Conservation (phyloP, 2,888 invertebrate species). For the Drosophila mettleri region DNA sequence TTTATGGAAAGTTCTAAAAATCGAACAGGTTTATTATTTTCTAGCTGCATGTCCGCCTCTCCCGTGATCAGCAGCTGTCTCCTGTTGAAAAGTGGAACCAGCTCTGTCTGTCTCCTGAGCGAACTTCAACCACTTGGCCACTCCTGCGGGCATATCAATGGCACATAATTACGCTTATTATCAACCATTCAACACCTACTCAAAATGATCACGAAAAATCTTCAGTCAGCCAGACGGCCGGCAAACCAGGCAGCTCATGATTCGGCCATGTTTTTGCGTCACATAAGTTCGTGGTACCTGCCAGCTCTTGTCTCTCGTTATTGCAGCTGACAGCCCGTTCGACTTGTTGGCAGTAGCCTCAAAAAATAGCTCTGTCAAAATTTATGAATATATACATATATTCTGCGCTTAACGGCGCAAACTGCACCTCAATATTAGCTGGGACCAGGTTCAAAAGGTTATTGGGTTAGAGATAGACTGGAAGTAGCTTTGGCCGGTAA, state of each 20-base stretch:
- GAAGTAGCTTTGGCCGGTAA: constrained; percentile 57
- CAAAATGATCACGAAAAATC: constrained; percentile 49
- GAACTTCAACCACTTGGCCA: constrained; percentile 39
- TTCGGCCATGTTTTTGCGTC: constrained; percentile 25
- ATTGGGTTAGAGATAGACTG: constrained; percentile 61
- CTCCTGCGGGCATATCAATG: constrained; percentile 65
- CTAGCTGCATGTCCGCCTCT: constrained; percentile 6
- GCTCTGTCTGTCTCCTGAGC: background rate
- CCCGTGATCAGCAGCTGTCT: background rate
- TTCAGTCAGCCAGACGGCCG: constrained; percentile 8
- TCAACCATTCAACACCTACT: constrained; percentile 82
- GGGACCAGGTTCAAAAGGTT: constrained; percentile 65
- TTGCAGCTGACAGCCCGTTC: constrained; percentile 36
- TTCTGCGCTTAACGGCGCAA: constrained; percentile 47
- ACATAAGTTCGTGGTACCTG: constrained; percentile 53
- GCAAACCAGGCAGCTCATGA: constrained; percentile 7
- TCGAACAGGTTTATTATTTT: constrained; percentile 35
- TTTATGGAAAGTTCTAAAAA: constrained; percentile 8
- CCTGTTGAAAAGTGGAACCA: background rate
- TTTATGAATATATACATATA: constrained; percentile 59
- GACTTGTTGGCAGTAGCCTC: constrained; percentile 53
- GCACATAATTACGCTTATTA: constrained; percentile 79
- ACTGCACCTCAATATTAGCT: constrained; percentile 26
- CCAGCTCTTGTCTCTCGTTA: constrained; percentile 29
- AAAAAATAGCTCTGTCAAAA: constrained; percentile 60